These are phyloP conservation scores for Oriolus oriolus DNA, from an alignment of 2,113 vertebrate genomes.

Conservation along the genomic window DNA sequence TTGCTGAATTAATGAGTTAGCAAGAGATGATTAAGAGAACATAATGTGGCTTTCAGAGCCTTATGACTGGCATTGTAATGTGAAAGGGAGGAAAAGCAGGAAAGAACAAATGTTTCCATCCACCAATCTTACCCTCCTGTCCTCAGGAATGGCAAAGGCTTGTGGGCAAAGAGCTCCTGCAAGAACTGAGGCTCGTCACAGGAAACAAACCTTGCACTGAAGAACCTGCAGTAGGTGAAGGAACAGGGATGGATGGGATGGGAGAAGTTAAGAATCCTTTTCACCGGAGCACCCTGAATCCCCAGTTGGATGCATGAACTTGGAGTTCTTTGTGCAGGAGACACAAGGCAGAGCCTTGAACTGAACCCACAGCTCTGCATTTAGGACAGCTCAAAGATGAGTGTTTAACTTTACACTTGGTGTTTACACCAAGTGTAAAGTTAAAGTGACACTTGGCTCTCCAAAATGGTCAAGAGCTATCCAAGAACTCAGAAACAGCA, in stretches of 20 bases:
- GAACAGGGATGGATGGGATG: neutral
- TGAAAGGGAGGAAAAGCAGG: neutral
- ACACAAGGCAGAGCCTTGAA: neutral
- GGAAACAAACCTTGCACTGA: neutral
- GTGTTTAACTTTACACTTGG: neutral
- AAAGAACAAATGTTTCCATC: neutral
- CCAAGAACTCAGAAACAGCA: neutral
- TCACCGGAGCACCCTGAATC: neutral
- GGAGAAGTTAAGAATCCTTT: neutral
- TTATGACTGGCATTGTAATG: neutral
- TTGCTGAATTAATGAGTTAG: neutral
- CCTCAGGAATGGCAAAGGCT: neutral
- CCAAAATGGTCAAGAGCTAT: neutral
- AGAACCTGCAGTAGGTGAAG: neutral
- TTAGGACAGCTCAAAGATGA: neutral
- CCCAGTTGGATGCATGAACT: neutral
- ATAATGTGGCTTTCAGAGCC: neutral
- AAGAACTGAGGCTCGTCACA: neutral
- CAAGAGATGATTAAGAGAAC: neutral
- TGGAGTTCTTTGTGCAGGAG: neutral
- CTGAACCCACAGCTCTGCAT: neutral
- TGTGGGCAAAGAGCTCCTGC: neutral
- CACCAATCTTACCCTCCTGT: neutral
- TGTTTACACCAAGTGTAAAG: too few species aligned
- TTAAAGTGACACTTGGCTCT: too few species aligned